phyloP scores from a whole-genome alignment of 1,140 invertebrate genomes.

The Oppia nitens region DNA sequence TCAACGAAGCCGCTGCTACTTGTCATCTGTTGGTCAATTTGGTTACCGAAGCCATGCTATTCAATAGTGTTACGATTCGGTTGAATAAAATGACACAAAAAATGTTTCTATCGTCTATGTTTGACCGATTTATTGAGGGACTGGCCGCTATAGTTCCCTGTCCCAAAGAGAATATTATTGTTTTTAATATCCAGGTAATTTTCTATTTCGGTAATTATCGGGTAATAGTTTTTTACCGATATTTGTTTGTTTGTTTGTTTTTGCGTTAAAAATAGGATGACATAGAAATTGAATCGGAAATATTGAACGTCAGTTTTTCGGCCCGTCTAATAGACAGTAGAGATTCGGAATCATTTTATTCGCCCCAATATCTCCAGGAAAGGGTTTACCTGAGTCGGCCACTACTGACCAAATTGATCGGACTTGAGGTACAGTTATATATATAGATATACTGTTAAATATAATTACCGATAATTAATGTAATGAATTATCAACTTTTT shows the following conservation, averaged over 20 bases:
- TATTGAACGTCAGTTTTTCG: conserved; percentile 88
- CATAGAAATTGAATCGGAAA: conserved; percentile 63
- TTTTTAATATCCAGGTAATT: conserved; percentile 71
- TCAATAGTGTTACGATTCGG: conserved; percentile 82
- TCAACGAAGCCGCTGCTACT: conserved; percentile 32
- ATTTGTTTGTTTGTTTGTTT: neutral
- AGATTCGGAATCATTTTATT: conserved; percentile 54
- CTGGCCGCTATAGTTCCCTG: conserved; percentile 78
- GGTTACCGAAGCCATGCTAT: conserved; percentile 85
- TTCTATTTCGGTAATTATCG: neutral
- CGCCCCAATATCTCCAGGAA: conserved; percentile 74
- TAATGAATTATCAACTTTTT: neutral
- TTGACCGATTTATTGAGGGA: conserved; percentile 76
- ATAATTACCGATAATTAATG: neutral
- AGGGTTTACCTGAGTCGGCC: conserved; percentile 78
- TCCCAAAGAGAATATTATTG: conserved; percentile 75
- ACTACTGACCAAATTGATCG: conserved; percentile 64
- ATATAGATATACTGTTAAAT: conserved; percentile 8
- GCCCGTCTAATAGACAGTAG: conserved; percentile 55
- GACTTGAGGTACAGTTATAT: conserved; percentile 46
- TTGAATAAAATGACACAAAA: conserved; percentile 83
- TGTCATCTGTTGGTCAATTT: conserved; percentile 60
- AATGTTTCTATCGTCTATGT: conserved; percentile 73
- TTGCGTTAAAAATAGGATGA: conserved; percentile 54
- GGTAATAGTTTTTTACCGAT: too few species aligned